Percentiles rank a stretch among this genome's conserved stretches.
These are phyloP conservation scores for Rhyacichthys aspro DNA, from an alignment of 2,797 vertebrate species.

Conservation along the genomic window DNA sequence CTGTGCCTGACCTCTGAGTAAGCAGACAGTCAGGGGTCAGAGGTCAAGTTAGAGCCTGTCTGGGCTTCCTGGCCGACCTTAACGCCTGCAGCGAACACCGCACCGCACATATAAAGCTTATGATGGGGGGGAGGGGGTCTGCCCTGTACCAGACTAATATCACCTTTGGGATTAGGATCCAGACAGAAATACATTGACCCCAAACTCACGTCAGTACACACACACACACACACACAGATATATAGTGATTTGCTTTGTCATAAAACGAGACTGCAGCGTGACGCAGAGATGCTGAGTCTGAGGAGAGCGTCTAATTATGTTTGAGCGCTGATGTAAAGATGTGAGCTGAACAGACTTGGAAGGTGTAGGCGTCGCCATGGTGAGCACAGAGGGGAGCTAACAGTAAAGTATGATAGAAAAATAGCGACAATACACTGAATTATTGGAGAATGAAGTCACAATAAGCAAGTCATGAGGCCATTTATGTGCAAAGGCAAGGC, in stretches of 20 bases:
- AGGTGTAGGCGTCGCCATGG: conserved; percentile 22
- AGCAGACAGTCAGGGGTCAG: conserved; percentile 82
- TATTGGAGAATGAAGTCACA: too few species aligned
- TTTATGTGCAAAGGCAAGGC: too few species aligned
- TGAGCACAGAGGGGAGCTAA: conserved; percentile 23
- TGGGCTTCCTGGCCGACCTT: conserved; percentile 79
- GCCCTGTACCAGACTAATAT: conserved; percentile 77
- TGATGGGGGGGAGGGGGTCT: conserved; percentile 62
- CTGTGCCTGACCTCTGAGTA: conserved; percentile 73
- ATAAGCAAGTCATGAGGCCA: too few species aligned
- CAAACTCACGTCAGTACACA: conserved; percentile 25
- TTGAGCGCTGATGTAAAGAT: conserved; percentile 40
- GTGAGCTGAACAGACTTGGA: conserved; percentile 31
- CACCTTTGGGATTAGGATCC: conserved; percentile 83
- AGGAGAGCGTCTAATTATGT: conserved; percentile 60
- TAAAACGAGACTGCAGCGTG: conserved; percentile 63
- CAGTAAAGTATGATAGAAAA: background rate
- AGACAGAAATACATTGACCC: conserved; percentile 80
- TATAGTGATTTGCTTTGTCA: conserved; percentile 75
- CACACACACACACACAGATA: conserved; percentile 30
- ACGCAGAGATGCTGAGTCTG: conserved; percentile 68
- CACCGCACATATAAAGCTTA: conserved; percentile 23
- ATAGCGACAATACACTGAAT: too few species aligned
- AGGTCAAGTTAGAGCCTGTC: conserved; percentile 79
- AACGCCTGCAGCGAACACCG: conserved; percentile 57